Conservation (phyloP, 2,888 invertebrate genomes). For the Lymantria monacha region DNA sequence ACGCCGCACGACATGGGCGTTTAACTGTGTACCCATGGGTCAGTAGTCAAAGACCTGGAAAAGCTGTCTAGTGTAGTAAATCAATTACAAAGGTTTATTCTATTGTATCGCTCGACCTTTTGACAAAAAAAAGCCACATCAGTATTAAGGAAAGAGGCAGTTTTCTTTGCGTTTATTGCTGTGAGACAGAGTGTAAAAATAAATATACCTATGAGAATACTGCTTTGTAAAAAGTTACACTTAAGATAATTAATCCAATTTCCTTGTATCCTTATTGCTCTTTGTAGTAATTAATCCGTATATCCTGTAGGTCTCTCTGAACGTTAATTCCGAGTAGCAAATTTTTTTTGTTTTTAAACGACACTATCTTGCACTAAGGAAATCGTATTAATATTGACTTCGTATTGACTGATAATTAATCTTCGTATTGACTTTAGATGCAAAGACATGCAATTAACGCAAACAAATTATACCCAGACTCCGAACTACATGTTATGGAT, state of each 20-base stretch:
- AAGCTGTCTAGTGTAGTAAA: constrained; percentile 17
- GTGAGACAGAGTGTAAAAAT: neutral
- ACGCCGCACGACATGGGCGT: too few relatives aligned
- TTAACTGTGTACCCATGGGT: too few relatives aligned
- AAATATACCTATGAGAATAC: constrained; percentile 2
- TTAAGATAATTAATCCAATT: neutral
- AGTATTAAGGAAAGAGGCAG: neutral
- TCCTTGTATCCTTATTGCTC: neutral
- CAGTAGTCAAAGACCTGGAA: constrained; percentile 3
- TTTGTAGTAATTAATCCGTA: neutral
- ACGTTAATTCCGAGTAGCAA: neutral
- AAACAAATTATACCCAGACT: too few relatives aligned
- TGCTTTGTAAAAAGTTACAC: constrained; percentile 4
- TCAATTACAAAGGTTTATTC: constrained; percentile 7
- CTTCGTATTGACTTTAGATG: too few relatives aligned
- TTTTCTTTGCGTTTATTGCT: neutral
- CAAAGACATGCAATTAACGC: too few relatives aligned
- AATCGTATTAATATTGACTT: too few relatives aligned
- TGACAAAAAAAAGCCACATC: neutral
- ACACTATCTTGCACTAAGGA: too few relatives aligned
- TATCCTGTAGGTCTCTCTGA: too few relatives aligned
- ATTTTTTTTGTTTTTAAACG: too few relatives aligned
- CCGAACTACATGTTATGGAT: too few relatives aligned
- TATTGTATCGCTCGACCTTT: neutral
- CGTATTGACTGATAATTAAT: too few relatives aligned